These are phyloP conservation scores for Ochropacha duplaris DNA, from an alignment of 2,888 invertebrate genomes.

Conservation along the genomic window DNA sequence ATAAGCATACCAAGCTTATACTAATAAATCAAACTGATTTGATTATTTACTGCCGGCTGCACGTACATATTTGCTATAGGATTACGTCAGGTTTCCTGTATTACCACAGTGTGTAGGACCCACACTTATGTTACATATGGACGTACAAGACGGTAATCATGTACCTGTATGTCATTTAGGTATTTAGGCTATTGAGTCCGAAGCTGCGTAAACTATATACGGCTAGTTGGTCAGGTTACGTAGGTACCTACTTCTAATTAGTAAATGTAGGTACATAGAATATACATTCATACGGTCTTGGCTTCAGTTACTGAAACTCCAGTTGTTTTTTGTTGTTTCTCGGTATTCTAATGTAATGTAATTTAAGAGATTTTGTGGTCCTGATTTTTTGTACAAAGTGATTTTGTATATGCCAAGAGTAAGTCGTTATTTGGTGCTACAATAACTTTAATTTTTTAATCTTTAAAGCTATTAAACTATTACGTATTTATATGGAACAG, in stretches of 20 bases:
- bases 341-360: too few relatives aligned
- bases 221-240: background rate
- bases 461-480: background rate
- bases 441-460: background rate
- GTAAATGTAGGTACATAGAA: background rate
- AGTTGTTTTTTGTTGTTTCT: too few relatives aligned
- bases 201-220: background rate
- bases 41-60: slow-evolving; percentile 65
- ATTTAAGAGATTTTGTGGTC: too few relatives aligned
- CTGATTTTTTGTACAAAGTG: too few relatives aligned
- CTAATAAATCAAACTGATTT: slow-evolving; percentile 75
- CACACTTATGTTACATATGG: slow-evolving; percentile 7
- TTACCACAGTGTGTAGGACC: slow-evolving; percentile 1
- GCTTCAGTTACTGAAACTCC: too few relatives aligned
- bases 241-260: background rate
- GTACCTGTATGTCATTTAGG: background rate
- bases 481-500: background rate
- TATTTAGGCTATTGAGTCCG: slow-evolving; percentile 4
- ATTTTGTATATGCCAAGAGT: too few relatives aligned
- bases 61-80: slow-evolving; percentile 38
- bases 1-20: slow-evolving; percentile 64
- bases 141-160: slow-evolving; percentile 4
- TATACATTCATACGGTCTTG: background rate
- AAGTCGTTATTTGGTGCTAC: too few relatives aligned
- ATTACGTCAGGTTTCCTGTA: slow-evolving; percentile 34